Evolutionary conservation across 2,113 vertebrate species (phyloP).

Genomic region (Aegotheles bennettii): DNA sequence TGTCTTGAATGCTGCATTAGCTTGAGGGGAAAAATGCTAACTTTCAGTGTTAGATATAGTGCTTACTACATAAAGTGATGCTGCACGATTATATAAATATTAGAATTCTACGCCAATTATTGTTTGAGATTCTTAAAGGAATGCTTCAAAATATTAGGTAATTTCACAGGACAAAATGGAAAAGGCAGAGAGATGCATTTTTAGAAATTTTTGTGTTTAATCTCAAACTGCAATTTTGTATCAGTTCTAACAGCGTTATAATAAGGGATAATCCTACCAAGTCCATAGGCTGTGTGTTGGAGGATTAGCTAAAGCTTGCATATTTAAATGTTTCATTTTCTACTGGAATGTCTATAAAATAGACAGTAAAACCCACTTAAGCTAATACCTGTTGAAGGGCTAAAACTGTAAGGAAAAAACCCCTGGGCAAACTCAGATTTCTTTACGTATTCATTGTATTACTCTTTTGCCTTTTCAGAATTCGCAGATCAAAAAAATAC

Average conservation of each 20-base stretch:
- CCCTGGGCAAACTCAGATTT: background rate
- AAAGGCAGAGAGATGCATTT: background rate
- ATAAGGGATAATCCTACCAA: constrained; percentile 68
- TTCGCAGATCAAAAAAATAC: background rate
- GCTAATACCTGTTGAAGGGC: constrained; percentile 65
- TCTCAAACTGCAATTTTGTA: constrained; percentile 58
- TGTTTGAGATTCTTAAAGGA: background rate
- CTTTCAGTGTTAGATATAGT: background rate
- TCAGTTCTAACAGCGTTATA: constrained; percentile 59
- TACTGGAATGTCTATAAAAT: constrained; percentile 47
- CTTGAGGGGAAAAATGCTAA: background rate
- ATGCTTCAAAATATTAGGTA: background rate
- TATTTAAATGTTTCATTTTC: constrained; percentile 69
- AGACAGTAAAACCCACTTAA: constrained; percentile 61
- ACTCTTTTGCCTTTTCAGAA: background rate
- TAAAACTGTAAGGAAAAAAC: background rate
- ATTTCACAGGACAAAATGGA: background rate
- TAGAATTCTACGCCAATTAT: background rate
- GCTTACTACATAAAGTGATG: background rate
- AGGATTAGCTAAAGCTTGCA: constrained; percentile 68
- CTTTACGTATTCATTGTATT: background rate
- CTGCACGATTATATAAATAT: background rate
- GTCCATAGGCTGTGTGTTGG: constrained; percentile 62
- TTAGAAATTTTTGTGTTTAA: constrained; percentile 47
- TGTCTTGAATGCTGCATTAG: background rate